Evolutionary conservation across 2,113 vertebrate genomes (phyloP).

Genomic region (Sinocyclocheilus anophthalmus): DNA sequence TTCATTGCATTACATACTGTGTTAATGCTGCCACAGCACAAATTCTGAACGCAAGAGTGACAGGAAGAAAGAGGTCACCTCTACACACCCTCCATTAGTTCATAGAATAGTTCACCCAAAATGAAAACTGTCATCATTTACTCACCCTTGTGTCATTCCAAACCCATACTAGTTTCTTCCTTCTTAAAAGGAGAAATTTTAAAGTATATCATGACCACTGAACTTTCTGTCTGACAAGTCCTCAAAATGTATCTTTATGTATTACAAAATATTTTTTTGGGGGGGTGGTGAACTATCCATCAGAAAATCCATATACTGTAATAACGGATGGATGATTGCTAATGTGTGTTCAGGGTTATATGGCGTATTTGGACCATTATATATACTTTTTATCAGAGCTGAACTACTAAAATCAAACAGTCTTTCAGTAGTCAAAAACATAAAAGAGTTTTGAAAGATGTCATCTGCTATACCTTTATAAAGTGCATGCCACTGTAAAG

Average conservation of each 20-base stretch:
- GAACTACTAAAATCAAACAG: neutral
- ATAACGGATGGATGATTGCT: no score
- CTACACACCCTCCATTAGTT: neutral
- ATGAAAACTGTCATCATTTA: neutral
- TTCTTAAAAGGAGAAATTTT: neutral
- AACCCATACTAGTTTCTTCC: neutral
- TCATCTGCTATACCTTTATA: no score
- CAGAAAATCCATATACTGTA: no score
- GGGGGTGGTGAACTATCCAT: no score
- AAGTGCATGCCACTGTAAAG: no score
- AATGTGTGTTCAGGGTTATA: no score
- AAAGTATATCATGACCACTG: neutral
- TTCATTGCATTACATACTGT: neutral
- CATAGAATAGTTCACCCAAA: neutral
- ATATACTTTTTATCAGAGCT: neutral
- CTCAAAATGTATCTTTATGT: neutral
- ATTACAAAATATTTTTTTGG: no score
- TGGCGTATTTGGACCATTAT: no score
- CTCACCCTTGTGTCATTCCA: neutral
- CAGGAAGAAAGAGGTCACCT: constrained; percentile 6
- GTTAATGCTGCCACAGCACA: constrained; percentile 27
- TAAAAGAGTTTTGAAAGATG: no score
- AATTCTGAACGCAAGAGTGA: constrained; percentile 9
- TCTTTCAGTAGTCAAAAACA: no score
- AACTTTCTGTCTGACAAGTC: neutral